Evolutionary conservation across 2,797 vertebrate species (phyloP), one percentile per base, ranked within the genome.

Genomic region (Odontamblyopus rebecca): DNA sequence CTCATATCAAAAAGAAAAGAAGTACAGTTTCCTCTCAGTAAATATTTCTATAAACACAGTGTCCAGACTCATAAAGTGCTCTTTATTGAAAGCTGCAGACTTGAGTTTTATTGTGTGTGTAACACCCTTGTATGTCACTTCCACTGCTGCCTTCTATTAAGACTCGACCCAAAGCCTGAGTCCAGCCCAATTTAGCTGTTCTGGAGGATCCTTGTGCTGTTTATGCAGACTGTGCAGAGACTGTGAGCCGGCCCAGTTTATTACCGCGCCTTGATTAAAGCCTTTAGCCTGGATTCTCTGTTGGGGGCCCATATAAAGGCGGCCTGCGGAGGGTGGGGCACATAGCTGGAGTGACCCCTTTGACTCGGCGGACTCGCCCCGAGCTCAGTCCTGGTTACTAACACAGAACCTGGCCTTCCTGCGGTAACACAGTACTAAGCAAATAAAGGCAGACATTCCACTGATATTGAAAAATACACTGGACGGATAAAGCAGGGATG

Each of bases 371-470:
- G 61, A 59, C 72, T 86, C 8, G 71, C 63, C 80, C 68, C 67
- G 67, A 85, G 82, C 83, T 54, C 61, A 67, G 35, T 44, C 38
- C 72, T 67, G 64, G 75, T 79, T 81, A 59, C 76, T 67, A 62
- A 80, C 73, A 80, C 77, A 81, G 64, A 82, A 82, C 86, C 77
- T 75, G 77, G 51, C 83, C 85, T 89, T 89, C 87, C 78, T 82
- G 70, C 68, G 76, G 84, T 84, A 88, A 89, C 83, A 73, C 69
- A 75, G 69, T 74, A 79, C 86, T 76, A 74, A 85, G 69, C 76
- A 89, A 91, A 89, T 84, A 89, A 85, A 87, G 81, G 75, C 75
- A 84, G 85, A 88, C 90, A 92, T 93, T 90, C 91, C 89, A 82
- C 8, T 84, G 84, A 89, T 92, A 90, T 89, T 91, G 88, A 90